Percentiles rank a stretch among this genome's conserved stretches.
These are phyloP conservation scores for Isurus oxyrinchus DNA, from an alignment of 2,113 vertebrate genomes.

Conservation along the genomic window DNA sequence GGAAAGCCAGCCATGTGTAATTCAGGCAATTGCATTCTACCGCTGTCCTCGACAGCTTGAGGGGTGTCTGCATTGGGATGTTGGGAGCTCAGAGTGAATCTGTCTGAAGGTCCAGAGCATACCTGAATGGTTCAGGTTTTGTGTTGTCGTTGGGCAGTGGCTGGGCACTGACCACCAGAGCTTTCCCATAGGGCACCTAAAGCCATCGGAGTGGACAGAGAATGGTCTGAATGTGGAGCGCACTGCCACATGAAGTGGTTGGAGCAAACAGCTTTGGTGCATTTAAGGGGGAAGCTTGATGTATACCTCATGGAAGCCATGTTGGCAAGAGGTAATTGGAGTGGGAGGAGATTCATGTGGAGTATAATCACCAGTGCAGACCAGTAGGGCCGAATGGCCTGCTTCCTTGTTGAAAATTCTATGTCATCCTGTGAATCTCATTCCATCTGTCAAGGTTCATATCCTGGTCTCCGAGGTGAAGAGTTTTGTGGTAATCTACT, in stretches of 20 bases:
- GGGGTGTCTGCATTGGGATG: background rate
- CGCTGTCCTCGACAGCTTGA: background rate
- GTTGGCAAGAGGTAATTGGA: background rate
- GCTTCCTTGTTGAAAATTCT: background rate
- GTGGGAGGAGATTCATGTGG: background rate
- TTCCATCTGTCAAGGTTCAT: background rate
- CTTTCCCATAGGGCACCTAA: background rate
- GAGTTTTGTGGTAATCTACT: background rate
- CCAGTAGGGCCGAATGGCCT: background rate
- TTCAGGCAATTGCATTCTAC: background rate
- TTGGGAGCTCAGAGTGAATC: background rate
- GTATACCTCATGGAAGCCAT: background rate
- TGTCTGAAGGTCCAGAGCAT: background rate
- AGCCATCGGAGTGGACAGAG: background rate
- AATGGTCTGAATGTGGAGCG: background rate
- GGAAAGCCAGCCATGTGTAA: background rate
- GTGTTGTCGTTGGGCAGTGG: background rate
- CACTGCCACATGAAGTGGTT: background rate
- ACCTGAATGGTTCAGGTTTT: background rate
- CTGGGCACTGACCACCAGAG: background rate
- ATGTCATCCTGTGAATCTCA: background rate
- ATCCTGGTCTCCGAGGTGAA: background rate
- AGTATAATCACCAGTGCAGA: background rate
- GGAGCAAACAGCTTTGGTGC: background rate
- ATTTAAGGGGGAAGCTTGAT: background rate